Evolutionary conservation across 2,888 invertebrate species (phyloP), one percentile per base, ranked within the genome.

Genomic region (Melipona bicolor): DNA sequence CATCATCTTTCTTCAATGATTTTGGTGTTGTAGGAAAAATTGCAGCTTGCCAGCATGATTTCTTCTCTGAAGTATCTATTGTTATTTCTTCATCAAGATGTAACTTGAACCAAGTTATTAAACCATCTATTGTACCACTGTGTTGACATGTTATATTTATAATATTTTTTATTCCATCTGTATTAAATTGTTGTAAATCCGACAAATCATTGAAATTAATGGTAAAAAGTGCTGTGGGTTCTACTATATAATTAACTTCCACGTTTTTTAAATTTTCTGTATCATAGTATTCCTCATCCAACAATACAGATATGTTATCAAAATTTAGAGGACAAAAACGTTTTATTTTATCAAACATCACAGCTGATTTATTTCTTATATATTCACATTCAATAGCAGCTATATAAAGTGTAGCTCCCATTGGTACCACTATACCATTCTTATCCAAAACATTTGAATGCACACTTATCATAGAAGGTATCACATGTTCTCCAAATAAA

Each of bases 31-130:
- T 65, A 27, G 92, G 96, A 92, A 97, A 97, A 61, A 98, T 95
- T 13, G 97, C 97, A 92, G 97, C 97, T 92, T 98, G 97, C 98
- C 98, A 98, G 90, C 97, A 97, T 84, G 95, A 93, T 50, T 95
- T 94, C 78, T 93, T 95, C 3, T 97, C 97, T 85, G 96, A 95
- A 15, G 97, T 96, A 72, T 96, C 96, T 61, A 97, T 94, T 0
- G 94, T 95, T 54, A 96, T 95, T 61, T 95, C 95, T 15, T 96
- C 96, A 89, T 96, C 96, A 70, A 98, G 95, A 91, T 97, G 95
- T 80, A 98, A 95, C 91, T 97, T 96, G 92, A 98, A 98, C 97
- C 97, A 97, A 59, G 97, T 96, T 73, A 96, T 96, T 68, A 97
- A 94, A 43, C 96, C 96, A 94, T 97, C 96, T 21, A 97, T 92